Evolutionary conservation across 2,113 vertebrate genomes (phyloP), one percentile per base, ranked within the genome.

Genomic region (Garra rufa): DNA sequence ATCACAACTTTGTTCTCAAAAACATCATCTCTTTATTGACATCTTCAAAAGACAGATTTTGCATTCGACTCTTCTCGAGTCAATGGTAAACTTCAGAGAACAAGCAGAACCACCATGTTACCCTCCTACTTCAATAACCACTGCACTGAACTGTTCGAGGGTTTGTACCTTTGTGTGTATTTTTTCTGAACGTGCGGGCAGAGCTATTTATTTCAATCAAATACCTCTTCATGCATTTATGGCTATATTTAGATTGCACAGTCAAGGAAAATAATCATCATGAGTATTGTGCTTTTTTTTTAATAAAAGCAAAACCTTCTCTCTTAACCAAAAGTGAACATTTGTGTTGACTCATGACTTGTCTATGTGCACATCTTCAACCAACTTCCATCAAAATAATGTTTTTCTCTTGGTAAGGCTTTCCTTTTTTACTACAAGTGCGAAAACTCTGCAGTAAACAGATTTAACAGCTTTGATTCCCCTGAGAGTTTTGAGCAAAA

Each of bases 241-340:
- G 77, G 83, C 57, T 41, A 74, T 74, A 76, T 34, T 80, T 77
- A 19, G 48, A 65, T 80, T 77, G 52, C 67, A 84, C 48, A 83
- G 44, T 78, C 59, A 61, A 81, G 48, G 82, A 46, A 34, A 79
- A 84, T 88, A 71, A 69, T 85, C 57, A 52, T 52, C 85, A 76
- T 88, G 70, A 87, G 86, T 86, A 89, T 88, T 91, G 78, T 87
- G 87, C 76, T 88, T 88, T 55, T 52, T 61, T 44, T 43, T 46
- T 57, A 70, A n/a, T n/a, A n/a, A n/a, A 81, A 34, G 79, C 11
- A 52, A 55, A 52, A 41, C 63, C 1, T 19, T 28, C 46, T 21
- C 55, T 26, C 21, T 15, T 34, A 65, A 7, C 17, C 43, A 76
- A 76, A 30, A 30, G 9, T 75, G 46, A 52, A 48, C 43, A 67